Conservation (phyloP, 2,797 vertebrate genomes). For the Acanthopagrus latus region DNA sequence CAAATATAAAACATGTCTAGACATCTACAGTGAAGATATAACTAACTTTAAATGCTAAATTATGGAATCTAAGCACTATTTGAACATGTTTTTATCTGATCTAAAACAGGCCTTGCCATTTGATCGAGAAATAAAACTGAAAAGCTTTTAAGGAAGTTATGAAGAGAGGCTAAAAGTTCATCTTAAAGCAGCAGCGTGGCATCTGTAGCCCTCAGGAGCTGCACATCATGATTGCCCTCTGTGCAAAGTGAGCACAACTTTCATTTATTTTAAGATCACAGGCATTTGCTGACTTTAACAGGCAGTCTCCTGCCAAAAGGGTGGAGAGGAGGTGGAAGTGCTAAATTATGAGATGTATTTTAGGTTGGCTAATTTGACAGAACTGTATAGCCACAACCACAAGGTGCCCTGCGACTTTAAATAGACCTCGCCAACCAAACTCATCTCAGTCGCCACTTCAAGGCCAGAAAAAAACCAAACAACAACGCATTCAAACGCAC, state of each 20-base stretch:
- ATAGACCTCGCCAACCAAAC: conserved; percentile 25
- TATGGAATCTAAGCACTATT: neutral
- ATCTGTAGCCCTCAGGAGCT: conserved; percentile 12
- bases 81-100: neutral
- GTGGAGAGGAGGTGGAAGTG: conserved; percentile 27
- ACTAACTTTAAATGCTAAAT: neutral
- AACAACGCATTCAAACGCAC: conserved; percentile 11
- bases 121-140: conserved; percentile 4
- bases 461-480: conserved; percentile 27
- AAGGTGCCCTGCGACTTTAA: conserved; percentile 31
- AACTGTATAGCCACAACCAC: conserved; percentile 32
- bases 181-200: conserved; percentile 17
- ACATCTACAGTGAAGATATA: neutral
- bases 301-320: conserved; percentile 8
- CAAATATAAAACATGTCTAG: neutral
- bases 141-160: neutral
- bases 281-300: conserved; percentile 2
- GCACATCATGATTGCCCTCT: conserved; percentile 6
- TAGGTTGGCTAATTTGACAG: conserved; percentile 23
- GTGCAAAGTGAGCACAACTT: conserved; percentile 4
- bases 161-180: neutral
- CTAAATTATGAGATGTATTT: conserved; percentile 41
- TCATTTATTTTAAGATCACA: conserved; percentile 42
- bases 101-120: neutral
- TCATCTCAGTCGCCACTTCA: conserved; percentile 44